Percentiles rank a stretch among this genome's conserved stretches.
Conservation (phyloP, 2,888 invertebrate species). For the Caenorhabditis virilis region DNA sequence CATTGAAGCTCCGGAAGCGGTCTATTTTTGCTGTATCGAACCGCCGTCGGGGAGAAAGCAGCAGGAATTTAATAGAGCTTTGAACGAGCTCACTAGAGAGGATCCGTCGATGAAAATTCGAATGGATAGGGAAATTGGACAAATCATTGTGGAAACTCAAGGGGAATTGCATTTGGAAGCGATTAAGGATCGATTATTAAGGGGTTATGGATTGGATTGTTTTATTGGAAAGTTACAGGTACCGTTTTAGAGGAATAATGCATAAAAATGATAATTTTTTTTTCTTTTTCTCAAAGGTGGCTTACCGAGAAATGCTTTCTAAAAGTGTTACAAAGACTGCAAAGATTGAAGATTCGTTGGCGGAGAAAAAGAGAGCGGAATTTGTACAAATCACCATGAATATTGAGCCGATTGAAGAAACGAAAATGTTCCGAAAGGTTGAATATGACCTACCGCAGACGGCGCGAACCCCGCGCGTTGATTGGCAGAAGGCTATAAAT, state of each 20-base stretch:
- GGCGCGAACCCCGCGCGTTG: slow-evolving; percentile 8
- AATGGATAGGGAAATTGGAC: slow-evolving; percentile 73
- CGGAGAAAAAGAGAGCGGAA: slow-evolving; percentile 69
- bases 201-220: slow-evolving; percentile 84
- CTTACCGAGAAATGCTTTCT: slow-evolving; percentile 57
- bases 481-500: slow-evolving; percentile 76
- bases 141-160: slow-evolving; percentile 68
- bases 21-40: slow-evolving; percentile 94
- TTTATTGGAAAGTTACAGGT: slow-evolving; percentile 89
- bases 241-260: no score
- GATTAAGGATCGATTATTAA: slow-evolving; percentile 77
- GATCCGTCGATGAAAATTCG: slow-evolving; percentile 63
- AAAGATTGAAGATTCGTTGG: slow-evolving; percentile 76
- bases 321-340: slow-evolving; percentile 68
- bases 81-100: slow-evolving; percentile 51
- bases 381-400: slow-evolving; percentile 76
- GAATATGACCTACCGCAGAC: slow-evolving; percentile 22
- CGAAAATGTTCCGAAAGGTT: slow-evolving; percentile 8
- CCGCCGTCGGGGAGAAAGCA: slow-evolving; percentile 75
- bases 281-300: no score
- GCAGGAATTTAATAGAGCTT: slow-evolving; percentile 57
- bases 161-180: slow-evolving; percentile 92
- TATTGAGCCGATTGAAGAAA: slow-evolving; percentile 74
- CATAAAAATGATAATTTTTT: no score
- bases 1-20: slow-evolving; percentile 85